A percentile compares a stretch with the other conserved stretches of the same genome.
These are phyloP conservation scores for Coleophora deauratella DNA, from an alignment of 2,888 invertebrate species.

Conservation along the genomic window DNA sequence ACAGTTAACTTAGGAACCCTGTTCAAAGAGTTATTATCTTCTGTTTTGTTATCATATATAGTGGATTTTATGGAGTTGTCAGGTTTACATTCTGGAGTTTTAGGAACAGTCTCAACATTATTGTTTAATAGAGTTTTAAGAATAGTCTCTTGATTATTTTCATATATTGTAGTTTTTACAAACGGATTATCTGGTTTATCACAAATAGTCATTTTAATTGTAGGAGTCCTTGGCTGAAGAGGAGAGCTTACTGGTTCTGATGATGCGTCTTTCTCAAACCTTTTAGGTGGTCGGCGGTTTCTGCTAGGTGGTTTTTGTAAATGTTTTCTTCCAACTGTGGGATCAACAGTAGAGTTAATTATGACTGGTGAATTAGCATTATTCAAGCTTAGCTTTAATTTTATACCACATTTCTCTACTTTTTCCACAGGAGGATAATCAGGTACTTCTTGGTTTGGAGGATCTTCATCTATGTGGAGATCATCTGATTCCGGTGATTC, in stretches of 20 bases:
- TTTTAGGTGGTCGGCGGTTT: conserved; percentile 54
- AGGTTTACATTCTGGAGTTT: conserved; percentile 41
- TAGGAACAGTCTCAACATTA: conserved; percentile 40
- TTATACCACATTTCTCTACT: conserved; percentile 61
- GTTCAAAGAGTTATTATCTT: conserved; percentile 58
- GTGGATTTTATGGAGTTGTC: conserved; percentile 58
- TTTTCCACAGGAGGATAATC: conserved; percentile 29
- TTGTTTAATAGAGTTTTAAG: conserved; percentile 52
- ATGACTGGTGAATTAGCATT: conserved; percentile 67
- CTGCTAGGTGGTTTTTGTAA: conserved; percentile 53
- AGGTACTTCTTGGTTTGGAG: conserved; percentile 29
- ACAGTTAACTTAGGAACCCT: conserved; percentile 81
- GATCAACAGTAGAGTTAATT: conserved; percentile 68
- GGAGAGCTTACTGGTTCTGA: conserved; percentile 24
- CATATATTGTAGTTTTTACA: conserved; percentile 61
- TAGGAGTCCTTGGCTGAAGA: conserved; percentile 39
- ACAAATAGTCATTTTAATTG: conserved; percentile 69
- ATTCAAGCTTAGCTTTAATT: conserved; percentile 62
- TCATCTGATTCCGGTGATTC: conserved; percentile 39
- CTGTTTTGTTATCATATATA: conserved; percentile 64
- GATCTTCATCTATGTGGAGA: conserved; percentile 24
- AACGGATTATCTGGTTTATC: conserved; percentile 66
- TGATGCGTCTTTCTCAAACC: conserved; percentile 48
- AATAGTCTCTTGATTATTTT: conserved; percentile 53
- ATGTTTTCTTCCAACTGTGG: conserved; percentile 46